These are phyloP conservation scores for Drosophila eugracilis DNA, from an alignment of 1,140 invertebrate species.

Conservation along the genomic window DNA sequence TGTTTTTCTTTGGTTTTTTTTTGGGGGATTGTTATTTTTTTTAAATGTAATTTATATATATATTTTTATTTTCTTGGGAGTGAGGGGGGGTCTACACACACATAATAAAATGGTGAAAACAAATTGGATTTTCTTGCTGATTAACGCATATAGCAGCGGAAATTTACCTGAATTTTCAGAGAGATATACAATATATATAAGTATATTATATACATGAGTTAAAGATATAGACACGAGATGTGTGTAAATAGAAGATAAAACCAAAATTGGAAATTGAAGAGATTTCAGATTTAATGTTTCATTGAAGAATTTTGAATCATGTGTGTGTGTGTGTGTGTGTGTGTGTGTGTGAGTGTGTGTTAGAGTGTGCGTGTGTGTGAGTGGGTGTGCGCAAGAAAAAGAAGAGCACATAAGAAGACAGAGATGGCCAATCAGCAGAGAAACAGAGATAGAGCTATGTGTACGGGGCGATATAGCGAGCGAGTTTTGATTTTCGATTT, in stretches of 20 bases:
- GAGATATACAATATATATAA: constrained; percentile 30
- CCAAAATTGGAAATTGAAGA: constrained; percentile 10
- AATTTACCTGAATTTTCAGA: constrained; percentile 73
- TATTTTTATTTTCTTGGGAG: not conserved
- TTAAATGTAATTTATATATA: too few species aligned
- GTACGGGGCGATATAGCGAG: constrained; percentile 37
- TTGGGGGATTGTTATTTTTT: not conserved
- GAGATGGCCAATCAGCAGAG: constrained; percentile 49
- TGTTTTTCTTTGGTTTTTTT: constrained; percentile 7
- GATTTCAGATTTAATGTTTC: constrained; percentile 26
- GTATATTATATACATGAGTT: constrained; percentile 26
- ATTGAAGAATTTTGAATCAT: constrained; percentile 2
- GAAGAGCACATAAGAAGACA: constrained; percentile 16
- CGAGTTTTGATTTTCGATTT: constrained; percentile 15
- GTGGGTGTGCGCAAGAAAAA: constrained; percentile 16
- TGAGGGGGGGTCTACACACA: constrained; percentile 36
- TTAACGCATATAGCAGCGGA: constrained; percentile 59
- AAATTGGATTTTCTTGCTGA: constrained; percentile 52
- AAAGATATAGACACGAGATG: constrained; percentile 19
- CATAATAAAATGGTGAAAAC: constrained; percentile 45
- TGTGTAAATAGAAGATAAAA: constrained; percentile 24
- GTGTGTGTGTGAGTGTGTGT: not conserved
- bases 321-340: constrained; percentile 2
- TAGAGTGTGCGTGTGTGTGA: not conserved
- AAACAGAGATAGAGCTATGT: constrained; percentile 24